Evolutionary conservation across 2,888 invertebrate genomes (phyloP).

Genomic region (Apamea anceps): DNA sequence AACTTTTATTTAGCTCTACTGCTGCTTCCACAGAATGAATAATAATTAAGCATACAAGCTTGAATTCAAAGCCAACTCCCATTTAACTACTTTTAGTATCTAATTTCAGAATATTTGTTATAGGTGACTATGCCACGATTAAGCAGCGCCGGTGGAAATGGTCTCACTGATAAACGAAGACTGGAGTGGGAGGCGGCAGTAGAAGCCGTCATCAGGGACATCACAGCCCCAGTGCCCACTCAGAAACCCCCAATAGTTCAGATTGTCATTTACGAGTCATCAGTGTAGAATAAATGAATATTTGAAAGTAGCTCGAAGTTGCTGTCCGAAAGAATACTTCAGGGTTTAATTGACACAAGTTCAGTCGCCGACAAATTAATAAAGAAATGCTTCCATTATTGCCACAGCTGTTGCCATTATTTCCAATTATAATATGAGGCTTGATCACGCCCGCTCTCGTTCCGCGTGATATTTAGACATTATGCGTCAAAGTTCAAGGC

Average conservation of each 20-base stretch:
- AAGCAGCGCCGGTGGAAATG: conserved; percentile 83
- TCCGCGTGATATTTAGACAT: conserved; percentile 74
- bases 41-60: conserved; percentile 22
- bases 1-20: conserved; percentile 44
- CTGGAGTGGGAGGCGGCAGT: conserved; percentile 94
- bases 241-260: conserved; percentile 92
- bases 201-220: conserved; percentile 93
- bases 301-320: conserved; percentile 21
- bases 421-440: conserved; percentile 55
- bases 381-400: conserved; percentile 58
- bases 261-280: conserved; percentile 96
- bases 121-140: conserved; percentile 94
- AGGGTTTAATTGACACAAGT: conserved; percentile 43
- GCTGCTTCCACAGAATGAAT: conserved; percentile 32
- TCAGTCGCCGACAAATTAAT: conserved; percentile 49
- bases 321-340: conserved; percentile 28
- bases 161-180: conserved; percentile 88
- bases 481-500: conserved; percentile 69
- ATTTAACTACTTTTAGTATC: not conserved
- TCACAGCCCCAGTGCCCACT: conserved; percentile 91
- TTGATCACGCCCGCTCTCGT: conserved; percentile 66
- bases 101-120: conserved; percentile 69
- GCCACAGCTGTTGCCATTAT: conserved; percentile 55
- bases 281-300: conserved; percentile 90
- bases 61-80: conserved; percentile 11